Evolutionary conservation across 2,113 vertebrate genomes (phyloP), one percentile per base, ranked within the genome.

Genomic region (Deroptyus accipitrinus): DNA sequence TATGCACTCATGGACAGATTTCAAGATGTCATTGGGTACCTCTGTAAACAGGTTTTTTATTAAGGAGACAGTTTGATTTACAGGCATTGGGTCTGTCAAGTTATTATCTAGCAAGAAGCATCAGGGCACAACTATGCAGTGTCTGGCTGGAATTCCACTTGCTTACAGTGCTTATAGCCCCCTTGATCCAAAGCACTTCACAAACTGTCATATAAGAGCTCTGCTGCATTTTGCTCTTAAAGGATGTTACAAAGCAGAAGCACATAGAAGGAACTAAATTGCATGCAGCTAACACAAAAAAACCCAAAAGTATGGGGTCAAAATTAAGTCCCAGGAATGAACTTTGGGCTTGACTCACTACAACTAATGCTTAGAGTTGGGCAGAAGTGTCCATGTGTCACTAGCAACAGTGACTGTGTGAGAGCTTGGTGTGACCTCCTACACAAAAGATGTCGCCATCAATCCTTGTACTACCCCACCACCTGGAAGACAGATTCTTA

Each of bases 41-140:
- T 66, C 57, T 82, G 62, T 66, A 82, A 89, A 95, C 19, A 68
- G 75, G 48, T 79, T 72, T 9, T 52, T 84, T 64, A 81, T 51
- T 78, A 84, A 70, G 81, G 30, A 67, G 66, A 64, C 55, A 87
- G 78, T 73, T 64, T 79, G 69, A 91, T 89, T 95, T 95, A 94
- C 69, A 91, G 72, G 61, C 19, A 51, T 23, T 35, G 31, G 55
- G 77, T 55, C 39, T 1, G 2, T 57, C 62, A 52, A 68, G 37
- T 82, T 85, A 52, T 88, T 61, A 68, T 52, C 48, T 72, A 84
- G 55, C 51, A 95, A 41, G 28, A 75, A 64, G 39, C 2, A 2
- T 37, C 78, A 78, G 39, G 33, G 31, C 35, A 57, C 62, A 87
- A 63, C 35, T 88, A 35, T 52, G 83, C 35, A 39, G 72, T 16